Percentiles rank a stretch among this genome's conserved stretches.
phyloP scores from a whole-genome alignment of 2,888 invertebrate genomes.

The Callosobruchus maculatus region DNA sequence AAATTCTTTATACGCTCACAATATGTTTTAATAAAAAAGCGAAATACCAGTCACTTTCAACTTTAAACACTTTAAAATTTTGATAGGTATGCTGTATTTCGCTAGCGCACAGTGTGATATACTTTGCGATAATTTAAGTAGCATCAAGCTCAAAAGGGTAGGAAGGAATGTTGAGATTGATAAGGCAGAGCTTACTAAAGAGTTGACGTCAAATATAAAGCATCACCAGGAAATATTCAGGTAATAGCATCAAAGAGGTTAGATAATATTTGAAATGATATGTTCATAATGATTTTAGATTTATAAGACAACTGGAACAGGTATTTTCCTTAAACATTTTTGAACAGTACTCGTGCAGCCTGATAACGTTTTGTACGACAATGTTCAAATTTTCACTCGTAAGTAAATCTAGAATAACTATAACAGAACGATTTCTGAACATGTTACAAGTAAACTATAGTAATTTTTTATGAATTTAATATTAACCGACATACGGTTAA shows the following conservation, averaged over 20 bases:
- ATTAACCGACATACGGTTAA: too few species aligned
- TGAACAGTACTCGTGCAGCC: constrained; percentile 10
- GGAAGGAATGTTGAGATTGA: neutral
- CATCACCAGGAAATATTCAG: constrained; percentile 12
- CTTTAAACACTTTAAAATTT: too few species aligned
- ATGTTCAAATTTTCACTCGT: constrained; percentile 18
- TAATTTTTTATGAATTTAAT: too few species aligned
- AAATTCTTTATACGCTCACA: too few species aligned
- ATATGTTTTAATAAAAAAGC: too few species aligned
- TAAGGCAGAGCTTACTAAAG: neutral
- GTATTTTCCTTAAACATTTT: constrained; percentile 8
- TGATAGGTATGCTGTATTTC: constrained; percentile 7
- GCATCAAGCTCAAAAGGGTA: constrained; percentile 6
- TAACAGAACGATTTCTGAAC: too few species aligned
- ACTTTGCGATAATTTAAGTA: constrained; percentile 8
- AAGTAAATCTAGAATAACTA: constrained; percentile 8
- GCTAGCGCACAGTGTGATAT: constrained; percentile 14
- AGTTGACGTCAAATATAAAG: constrained; percentile 11
- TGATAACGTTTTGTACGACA: constrained; percentile 15
- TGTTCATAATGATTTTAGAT: too few species aligned
- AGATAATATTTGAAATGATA: neutral
- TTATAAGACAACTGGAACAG: constrained; percentile 9
- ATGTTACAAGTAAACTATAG: too few species aligned
- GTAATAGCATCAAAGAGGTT: constrained; percentile 1
- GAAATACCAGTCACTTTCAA: too few species aligned